Percentiles rank a stretch among this genome's conserved stretches.
Evolutionary conservation across 2,888 invertebrate genomes (phyloP).

Genomic region (Agrotis clavis): DNA sequence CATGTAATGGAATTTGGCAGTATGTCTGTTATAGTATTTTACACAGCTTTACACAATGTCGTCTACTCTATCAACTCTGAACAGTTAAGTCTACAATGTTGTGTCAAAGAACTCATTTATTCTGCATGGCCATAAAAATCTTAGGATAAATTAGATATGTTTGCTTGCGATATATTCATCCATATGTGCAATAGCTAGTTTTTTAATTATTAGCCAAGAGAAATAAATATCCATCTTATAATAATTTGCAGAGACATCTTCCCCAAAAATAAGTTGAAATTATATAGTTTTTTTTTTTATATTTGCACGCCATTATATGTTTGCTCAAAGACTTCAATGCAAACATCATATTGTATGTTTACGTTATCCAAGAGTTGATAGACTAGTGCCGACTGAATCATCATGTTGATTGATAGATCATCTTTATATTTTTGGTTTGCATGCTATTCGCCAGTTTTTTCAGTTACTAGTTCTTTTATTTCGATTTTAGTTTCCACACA

Average conservation of each 20-base stretch:
- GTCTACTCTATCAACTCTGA: conserved; percentile 51
- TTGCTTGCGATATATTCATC: conserved; percentile 31
- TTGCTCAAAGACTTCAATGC: conserved; percentile 5
- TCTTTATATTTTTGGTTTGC: conserved; percentile 54
- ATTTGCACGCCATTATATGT: conserved; percentile 33
- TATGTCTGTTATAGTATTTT: conserved; percentile 38
- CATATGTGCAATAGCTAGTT: conserved; percentile 21
- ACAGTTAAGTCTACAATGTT: conserved; percentile 58
- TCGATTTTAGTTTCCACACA: conserved; percentile 30
- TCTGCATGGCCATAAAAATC: conserved; percentile 35
- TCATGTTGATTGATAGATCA: conserved; percentile 44
- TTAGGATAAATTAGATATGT: conserved; percentile 32
- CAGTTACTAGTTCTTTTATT: conserved; percentile 24
- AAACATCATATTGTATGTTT: conserved; percentile 20
- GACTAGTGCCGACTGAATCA: conserved; percentile 28
- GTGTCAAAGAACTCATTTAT: conserved; percentile 55
- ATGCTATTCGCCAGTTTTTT: conserved; percentile 47
- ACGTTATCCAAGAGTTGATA: conserved; percentile 39
- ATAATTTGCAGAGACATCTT: conserved; percentile 12
- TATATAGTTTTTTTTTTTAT: conserved; percentile 29
- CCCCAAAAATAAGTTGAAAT: conserved; percentile 8
- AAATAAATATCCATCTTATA: conserved; percentile 19
- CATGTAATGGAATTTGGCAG: conserved; percentile 23
- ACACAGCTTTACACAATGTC: conserved; percentile 53
- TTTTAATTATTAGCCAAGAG: neutral